Evolutionary conservation across 2,888 invertebrate species (phyloP).

Genomic region (Alviniconcha strummeri): DNA sequence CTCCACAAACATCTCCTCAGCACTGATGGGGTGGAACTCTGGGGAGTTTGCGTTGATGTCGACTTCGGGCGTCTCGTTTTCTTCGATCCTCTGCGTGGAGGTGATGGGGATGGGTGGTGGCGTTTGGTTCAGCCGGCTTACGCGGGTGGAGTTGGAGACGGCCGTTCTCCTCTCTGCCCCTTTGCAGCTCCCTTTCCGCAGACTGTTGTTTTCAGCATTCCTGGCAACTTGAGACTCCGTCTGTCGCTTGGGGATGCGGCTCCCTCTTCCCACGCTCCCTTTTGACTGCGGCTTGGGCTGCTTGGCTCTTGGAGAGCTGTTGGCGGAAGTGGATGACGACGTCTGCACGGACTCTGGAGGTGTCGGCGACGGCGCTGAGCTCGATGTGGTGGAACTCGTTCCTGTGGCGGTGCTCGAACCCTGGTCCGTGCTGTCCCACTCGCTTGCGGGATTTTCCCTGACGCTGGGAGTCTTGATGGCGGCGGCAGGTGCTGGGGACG

Average conservation of each 20-base stretch:
- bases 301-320: slow-evolving; percentile 1
- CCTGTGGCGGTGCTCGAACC: slow-evolving; percentile 15
- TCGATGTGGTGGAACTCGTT: slow-evolving; percentile 11
- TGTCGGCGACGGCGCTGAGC: neutral
- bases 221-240: neutral
- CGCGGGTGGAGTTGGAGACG: neutral
- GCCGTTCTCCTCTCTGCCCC: neutral
- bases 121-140: neutral
- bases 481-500: neutral
- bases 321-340: slow-evolving; percentile 5
- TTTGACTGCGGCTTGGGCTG: neutral
- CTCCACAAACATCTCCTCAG: slow-evolving; percentile 24
- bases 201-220: neutral
- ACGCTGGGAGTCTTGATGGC: slow-evolving; percentile 6
- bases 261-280: neutral
- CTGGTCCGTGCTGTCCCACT: slow-evolving; percentile 21
- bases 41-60: slow-evolving; percentile 42
- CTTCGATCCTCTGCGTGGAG: neutral
- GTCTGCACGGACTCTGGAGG: slow-evolving; percentile 13
- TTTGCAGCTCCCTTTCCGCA: neutral
- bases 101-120: neutral
- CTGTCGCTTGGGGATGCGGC: slow-evolving; percentile 9
- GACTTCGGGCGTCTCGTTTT: neutral
- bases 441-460: neutral
- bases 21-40: slow-evolving; percentile 20